These are phyloP conservation scores for Phortica okadai DNA, from an alignment of 2,888 invertebrate genomes.

Conservation along the genomic window DNA sequence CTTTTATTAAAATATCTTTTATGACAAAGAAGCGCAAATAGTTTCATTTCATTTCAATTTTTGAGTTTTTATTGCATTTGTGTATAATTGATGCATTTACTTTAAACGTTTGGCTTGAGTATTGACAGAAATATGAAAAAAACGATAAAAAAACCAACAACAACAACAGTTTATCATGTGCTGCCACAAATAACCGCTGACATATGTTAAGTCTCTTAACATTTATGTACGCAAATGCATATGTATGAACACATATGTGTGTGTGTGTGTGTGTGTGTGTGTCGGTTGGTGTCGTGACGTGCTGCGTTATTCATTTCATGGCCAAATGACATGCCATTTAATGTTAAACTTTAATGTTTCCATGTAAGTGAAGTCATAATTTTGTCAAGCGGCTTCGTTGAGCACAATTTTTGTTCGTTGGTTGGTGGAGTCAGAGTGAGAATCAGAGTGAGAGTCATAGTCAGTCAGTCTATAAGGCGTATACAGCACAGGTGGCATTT, in stretches of 20 bases:
- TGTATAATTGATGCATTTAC: too few relatives aligned
- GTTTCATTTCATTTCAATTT: too few relatives aligned
- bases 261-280: neutral
- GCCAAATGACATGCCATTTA: conserved; percentile 73
- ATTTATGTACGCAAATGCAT: neutral
- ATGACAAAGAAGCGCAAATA: too few relatives aligned
- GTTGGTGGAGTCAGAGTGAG: neutral
- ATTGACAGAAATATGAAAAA: neutral
- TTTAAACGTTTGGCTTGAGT: too few relatives aligned
- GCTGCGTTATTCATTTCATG: conserved; percentile 31
- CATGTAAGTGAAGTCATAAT: conserved; percentile 62
- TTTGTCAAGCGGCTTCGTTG: conserved; percentile 47
- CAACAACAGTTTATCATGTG: conserved; percentile 10
- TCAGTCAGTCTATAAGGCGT: neutral
- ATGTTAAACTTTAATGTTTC: conserved; percentile 66
- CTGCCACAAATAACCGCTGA: conserved; percentile 12
- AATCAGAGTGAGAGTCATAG: neutral
- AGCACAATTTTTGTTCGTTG: neutral
- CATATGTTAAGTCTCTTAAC: conserved; percentile 26
- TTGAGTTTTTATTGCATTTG: too few relatives aligned
- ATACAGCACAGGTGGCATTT: conserved; percentile 64
- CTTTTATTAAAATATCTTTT: too few relatives aligned
- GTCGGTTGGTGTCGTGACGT: conserved; percentile 15
- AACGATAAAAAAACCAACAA: neutral
- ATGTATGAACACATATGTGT: neutral